These are phyloP conservation scores for Vanessa cardui DNA, from an alignment of 2,888 invertebrate species.

Conservation along the genomic window DNA sequence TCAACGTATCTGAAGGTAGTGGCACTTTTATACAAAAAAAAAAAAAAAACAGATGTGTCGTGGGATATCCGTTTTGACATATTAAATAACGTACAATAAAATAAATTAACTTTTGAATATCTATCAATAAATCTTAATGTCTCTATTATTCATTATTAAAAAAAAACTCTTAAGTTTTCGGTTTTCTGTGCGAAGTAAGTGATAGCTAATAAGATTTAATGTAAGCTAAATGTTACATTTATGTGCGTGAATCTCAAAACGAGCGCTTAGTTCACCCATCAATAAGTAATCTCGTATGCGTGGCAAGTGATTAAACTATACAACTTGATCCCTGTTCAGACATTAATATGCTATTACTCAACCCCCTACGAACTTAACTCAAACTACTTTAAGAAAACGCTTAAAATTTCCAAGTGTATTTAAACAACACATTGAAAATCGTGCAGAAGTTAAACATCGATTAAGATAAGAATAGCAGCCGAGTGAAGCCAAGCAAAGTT, in stretches of 20 bases:
- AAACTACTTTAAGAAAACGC: conserved; percentile 16
- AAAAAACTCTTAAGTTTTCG: too few species aligned
- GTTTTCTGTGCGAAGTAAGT: too few species aligned
- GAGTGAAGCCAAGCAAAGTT: conserved; percentile 39
- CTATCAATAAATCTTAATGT: too few species aligned
- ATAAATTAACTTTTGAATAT: too few species aligned
- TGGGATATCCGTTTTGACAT: too few species aligned
- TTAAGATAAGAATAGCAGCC: conserved; percentile 41
- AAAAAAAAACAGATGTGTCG: too few species aligned
- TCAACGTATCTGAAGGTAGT: too few species aligned
- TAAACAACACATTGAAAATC: conserved; percentile 40
- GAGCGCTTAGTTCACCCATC: conserved; percentile 8
- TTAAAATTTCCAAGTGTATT: conserved; percentile 24
- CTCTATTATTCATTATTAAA: too few species aligned
- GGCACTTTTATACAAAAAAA: too few species aligned
- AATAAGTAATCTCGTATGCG: conserved; percentile 24
- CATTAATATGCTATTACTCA: conserved; percentile 27
- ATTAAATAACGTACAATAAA: too few species aligned
- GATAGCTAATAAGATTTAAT: too few species aligned
- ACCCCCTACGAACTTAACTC: conserved; percentile 12
- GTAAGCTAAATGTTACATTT: conserved; percentile 16
- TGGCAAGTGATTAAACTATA: conserved; percentile 11
- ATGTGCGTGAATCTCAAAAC: conserved; percentile 10
- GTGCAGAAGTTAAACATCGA: conserved; percentile 40
- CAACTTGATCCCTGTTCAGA: conserved; percentile 10